Evolutionary conservation across 2,797 vertebrate genomes (phyloP).

Genomic region (Otolemur crassicaudatus): DNA sequence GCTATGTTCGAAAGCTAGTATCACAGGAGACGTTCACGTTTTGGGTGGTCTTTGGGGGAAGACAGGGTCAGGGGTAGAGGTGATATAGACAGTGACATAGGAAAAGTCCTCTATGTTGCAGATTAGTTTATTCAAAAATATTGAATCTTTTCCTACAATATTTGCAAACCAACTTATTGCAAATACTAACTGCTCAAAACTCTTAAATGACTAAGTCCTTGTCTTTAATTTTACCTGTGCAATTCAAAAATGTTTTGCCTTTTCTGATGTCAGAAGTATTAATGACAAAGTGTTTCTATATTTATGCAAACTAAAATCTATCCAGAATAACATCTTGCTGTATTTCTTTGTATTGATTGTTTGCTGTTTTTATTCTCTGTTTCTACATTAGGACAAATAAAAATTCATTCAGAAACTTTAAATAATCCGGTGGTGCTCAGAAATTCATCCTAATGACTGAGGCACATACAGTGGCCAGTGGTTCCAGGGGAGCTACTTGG

Average conservation of each 20-base stretch:
- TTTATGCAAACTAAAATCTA: constrained; percentile 28
- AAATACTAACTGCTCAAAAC: not conserved
- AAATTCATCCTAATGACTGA: constrained; percentile 16
- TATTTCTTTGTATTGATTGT: constrained; percentile 34
- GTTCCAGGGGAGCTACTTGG: not conserved
- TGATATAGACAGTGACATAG: not conserved
- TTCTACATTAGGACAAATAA: constrained; percentile 47
- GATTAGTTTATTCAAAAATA: not conserved
- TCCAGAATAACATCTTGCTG: constrained; percentile 40
- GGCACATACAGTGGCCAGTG: not conserved
- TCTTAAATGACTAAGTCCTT: not conserved
- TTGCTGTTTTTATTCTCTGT: constrained; percentile 30
- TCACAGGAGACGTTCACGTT: not conserved
- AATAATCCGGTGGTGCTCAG: constrained; percentile 55
- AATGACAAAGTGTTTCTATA: constrained; percentile 1
- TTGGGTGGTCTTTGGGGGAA: not conserved
- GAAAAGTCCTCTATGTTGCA: not conserved
- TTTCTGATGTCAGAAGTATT: constrained; percentile 23
- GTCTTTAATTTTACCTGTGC: not conserved
- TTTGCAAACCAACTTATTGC: not conserved
- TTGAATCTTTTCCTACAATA: not conserved
- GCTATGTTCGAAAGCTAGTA: not conserved
- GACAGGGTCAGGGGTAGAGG: not conserved
- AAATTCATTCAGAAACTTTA: constrained; percentile 40
- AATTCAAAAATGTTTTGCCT: constrained; percentile 32